Evolutionary conservation across 1,140 invertebrate genomes (phyloP), one percentile per base, ranked within the genome.

Genomic region (Neodiprion pinetum): DNA sequence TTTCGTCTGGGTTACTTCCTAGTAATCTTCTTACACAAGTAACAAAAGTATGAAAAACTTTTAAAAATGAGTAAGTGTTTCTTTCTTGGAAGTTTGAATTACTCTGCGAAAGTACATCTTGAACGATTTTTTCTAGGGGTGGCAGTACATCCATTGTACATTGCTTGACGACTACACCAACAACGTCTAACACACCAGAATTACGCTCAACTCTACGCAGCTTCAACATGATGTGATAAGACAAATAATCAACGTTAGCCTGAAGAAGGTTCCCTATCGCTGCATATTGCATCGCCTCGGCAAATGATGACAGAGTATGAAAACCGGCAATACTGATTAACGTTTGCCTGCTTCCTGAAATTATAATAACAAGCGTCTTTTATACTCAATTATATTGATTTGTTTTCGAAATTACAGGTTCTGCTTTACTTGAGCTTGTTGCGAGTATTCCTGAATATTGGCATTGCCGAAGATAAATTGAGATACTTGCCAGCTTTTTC

Each of bases 241-340:
- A 91, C 77, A 93, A 90, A 79, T 93, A 94, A 83, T 94, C 93
- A 2, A 92, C 89, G 79, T 94, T 94, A 2, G 78, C 74, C 40
- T 87, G 86, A 48, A 94, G 86, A 23, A 94, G 86, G 8, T 90
- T 85, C 1, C 89, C 87, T 1, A 92, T 86, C 49, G 85, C 84
- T 7, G 79, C 65, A 74, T 90, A 87, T 0, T 86, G 85, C 80
- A 89, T 89, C 0, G 91, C 88, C 49, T 77, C 70, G 3, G 91
- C 88, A 21, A 93, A 87, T 71, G 88, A 86, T 65, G 86, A 79
- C 1, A 93, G 82, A n/a, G 91, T 89, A 70, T 82, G 82, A 21
- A 91, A 78, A 12, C 93, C 93, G 3, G 91, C 85, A 70, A 84
- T 76, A 77, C 89, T 90, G 0, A 93, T 85, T 71, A 90, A 80